These are phyloP conservation scores for Varecia variegata DNA, from an alignment of 2,797 vertebrate genomes.

Conservation along the genomic window DNA sequence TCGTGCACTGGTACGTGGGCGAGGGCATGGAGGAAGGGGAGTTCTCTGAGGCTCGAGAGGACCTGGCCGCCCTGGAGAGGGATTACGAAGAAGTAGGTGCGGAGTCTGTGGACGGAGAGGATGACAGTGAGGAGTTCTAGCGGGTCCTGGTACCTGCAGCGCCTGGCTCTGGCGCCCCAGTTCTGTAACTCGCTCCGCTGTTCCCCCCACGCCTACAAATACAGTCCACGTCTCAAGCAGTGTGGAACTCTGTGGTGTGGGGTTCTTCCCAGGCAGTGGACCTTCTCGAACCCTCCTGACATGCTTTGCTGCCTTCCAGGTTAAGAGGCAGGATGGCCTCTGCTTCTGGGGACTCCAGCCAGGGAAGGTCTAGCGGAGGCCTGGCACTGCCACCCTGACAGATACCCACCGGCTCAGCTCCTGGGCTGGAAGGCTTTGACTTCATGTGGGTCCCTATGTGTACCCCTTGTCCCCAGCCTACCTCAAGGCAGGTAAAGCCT, in stretches of 20 bases:
- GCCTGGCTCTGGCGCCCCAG: neutral
- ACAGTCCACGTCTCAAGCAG: neutral
- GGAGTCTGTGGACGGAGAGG: conserved; percentile 88
- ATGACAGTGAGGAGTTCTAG: conserved; percentile 89
- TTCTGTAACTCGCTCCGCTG: neutral
- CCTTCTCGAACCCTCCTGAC: neutral
- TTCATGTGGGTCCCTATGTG: neutral
- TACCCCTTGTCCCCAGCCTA: no score
- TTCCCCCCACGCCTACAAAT: neutral
- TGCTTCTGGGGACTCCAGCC: neutral
- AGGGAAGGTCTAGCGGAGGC: neutral
- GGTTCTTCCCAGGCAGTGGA: neutral
- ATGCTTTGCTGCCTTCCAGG: neutral
- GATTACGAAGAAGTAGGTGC: conserved; percentile 72
- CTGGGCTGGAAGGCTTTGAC: neutral
- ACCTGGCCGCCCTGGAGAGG: neutral
- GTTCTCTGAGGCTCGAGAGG: neutral
- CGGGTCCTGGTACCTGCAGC: neutral
- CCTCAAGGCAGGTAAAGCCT: neutral
- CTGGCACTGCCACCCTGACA: neutral
- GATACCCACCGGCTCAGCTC: neutral
- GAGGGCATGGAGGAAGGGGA: conserved; percentile 80
- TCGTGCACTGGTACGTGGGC: conserved; percentile 91
- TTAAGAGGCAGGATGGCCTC: neutral
- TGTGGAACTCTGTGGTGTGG: neutral